phyloP scores from a whole-genome alignment of 2,113 vertebrate species.

The Vidua macroura region DNA sequence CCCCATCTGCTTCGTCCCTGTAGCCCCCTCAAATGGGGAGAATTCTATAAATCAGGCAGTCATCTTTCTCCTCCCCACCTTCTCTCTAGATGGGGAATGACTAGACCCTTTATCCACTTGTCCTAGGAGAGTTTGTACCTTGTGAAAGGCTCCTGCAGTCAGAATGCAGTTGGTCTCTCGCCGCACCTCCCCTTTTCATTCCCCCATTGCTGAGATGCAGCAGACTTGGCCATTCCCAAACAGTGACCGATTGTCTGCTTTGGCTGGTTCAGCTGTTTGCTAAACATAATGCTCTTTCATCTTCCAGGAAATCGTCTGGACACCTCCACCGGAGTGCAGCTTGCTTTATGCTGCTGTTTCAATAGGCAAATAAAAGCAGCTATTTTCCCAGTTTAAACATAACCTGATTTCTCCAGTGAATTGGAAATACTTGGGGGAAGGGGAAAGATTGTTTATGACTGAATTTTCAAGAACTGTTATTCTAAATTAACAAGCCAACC shows the following conservation, averaged over 20 bases:
- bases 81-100: background rate
- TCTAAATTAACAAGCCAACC: background rate
- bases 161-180: background rate
- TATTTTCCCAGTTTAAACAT: constrained; percentile 28
- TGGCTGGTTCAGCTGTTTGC: constrained; percentile 61
- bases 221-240: background rate
- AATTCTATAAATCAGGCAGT: background rate
- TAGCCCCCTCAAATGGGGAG: background rate
- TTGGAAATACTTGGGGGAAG: background rate
- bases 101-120: background rate
- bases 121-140: background rate
- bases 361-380: constrained; percentile 44
- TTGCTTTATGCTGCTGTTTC: constrained; percentile 58
- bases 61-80: background rate
- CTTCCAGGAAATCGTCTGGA: constrained; percentile 61
- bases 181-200: background rate
- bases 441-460: background rate
- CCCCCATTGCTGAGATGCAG: background rate
- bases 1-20: background rate
- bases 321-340: constrained; percentile 40
- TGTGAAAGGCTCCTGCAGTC: background rate
- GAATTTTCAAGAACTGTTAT: background rate
- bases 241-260: constrained; percentile 63
- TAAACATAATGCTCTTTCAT: constrained; percentile 65
- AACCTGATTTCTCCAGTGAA: constrained; percentile 40